Percentiles rank a stretch among this genome's conserved stretches.
phyloP scores from a whole-genome alignment of 2,113 vertebrate genomes.

The Cyrtonyx montezumae region DNA sequence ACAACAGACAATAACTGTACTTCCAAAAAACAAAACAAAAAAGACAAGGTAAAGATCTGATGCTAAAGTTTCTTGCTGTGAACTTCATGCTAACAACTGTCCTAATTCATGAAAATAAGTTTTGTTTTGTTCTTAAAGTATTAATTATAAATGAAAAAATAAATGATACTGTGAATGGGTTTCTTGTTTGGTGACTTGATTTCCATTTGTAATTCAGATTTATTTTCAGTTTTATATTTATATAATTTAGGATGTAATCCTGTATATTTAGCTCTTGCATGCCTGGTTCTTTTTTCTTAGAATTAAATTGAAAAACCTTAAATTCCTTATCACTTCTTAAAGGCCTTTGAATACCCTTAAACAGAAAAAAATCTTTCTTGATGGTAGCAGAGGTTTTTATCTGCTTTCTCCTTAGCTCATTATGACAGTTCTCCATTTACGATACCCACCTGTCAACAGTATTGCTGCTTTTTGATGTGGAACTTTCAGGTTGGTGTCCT shows the following conservation, averaged over 20 bases:
- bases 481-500: background rate
- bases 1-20: background rate
- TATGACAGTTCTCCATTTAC: background rate
- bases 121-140: background rate
- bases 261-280: background rate
- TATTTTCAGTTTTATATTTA: background rate
- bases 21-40: background rate
- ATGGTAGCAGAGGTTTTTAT: background rate
- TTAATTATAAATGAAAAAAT: background rate
- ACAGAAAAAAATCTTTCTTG: background rate
- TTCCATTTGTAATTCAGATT: background rate
- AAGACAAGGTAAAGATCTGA: background rate
- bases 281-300: background rate
- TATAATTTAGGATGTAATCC: background rate
- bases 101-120: background rate
- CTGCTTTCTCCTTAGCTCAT: background rate
- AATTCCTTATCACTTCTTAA: background rate
- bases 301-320: too few relatives aligned
- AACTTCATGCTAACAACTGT: background rate
- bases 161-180: background rate
- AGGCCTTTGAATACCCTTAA: background rate
- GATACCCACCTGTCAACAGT: background rate
- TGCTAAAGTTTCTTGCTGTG: background rate
- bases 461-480: background rate
- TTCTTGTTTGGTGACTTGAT: slow-evolving; percentile 14